Percentiles rank a stretch among this genome's conserved stretches.
phyloP scores from a whole-genome alignment of 2,113 vertebrate species.

The Apteryx owenii region DNA sequence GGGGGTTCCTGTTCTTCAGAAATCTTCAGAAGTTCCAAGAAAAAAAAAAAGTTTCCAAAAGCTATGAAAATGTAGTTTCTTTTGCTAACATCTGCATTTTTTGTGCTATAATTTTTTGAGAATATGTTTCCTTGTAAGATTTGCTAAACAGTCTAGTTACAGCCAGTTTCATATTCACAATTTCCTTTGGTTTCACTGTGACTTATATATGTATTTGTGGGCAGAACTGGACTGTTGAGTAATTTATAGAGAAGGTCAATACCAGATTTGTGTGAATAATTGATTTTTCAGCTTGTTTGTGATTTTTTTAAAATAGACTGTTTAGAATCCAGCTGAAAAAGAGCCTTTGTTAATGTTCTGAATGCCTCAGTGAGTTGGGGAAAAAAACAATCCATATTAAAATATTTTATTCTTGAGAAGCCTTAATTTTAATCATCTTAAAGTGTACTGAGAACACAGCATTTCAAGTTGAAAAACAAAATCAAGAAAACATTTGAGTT shows the following conservation, averaged over 20 bases:
- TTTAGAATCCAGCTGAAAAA: slow-evolving; percentile 50
- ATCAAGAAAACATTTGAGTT: slow-evolving; percentile 29
- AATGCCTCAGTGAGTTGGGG: slow-evolving; percentile 22
- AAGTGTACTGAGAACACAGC: neutral
- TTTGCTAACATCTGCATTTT: neutral
- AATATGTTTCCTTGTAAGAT: slow-evolving; percentile 15
- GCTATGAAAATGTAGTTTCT: neutral
- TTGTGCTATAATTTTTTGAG: neutral
- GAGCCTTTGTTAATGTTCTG: slow-evolving; percentile 54
- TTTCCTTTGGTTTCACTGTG: slow-evolving; percentile 51
- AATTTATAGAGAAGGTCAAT: slow-evolving; percentile 63
- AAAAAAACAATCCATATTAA: slow-evolving; percentile 17
- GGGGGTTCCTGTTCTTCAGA: neutral
- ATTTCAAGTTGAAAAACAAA: slow-evolving; percentile 18
- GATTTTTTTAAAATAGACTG: slow-evolving; percentile 37
- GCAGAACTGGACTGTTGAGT: slow-evolving; percentile 11
- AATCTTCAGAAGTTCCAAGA: neutral
- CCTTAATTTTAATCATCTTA: slow-evolving; percentile 56
- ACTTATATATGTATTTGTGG: slow-evolving; percentile 43
- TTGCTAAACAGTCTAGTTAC: neutral
- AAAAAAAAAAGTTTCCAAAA: neutral
- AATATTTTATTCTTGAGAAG: slow-evolving; percentile 53
- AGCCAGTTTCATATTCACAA: neutral
- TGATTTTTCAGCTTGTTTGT: slow-evolving; percentile 72
- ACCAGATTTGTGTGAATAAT: slow-evolving; percentile 71